Conservation (phyloP, 2,113 vertebrate genomes). For the Cervus canadensis region DNA sequence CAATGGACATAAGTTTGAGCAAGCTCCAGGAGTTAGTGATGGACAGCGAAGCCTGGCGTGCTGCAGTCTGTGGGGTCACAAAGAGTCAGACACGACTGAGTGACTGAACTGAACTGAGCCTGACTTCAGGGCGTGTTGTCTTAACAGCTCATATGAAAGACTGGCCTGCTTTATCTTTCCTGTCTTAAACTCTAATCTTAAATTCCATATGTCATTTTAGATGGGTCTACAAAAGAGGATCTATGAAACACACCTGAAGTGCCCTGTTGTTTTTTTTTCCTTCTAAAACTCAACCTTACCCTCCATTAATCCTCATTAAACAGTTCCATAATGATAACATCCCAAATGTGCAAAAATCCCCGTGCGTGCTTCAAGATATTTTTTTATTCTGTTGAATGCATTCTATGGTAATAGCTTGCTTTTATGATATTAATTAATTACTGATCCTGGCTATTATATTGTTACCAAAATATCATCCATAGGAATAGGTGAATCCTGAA, state of each 20-base stretch:
- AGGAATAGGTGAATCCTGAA: not conserved
- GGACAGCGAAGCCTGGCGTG: not conserved
- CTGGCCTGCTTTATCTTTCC: not conserved
- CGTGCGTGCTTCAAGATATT: not conserved
- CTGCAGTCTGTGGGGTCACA: not conserved
- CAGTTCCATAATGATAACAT: not conserved
- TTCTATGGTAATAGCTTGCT: not conserved
- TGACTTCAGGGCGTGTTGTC: not conserved
- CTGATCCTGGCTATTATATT: not conserved
- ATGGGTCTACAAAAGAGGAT: not conserved
- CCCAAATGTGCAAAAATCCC: not conserved
- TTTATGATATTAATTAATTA: constrained; percentile 15
- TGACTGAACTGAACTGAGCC: not conserved
- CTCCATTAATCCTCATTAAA: not conserved
- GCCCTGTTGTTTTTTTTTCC: not conserved
- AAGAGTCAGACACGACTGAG: not conserved
- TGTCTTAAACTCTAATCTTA: constrained; percentile 19
- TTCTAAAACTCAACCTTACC: not conserved
- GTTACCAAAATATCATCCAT: constrained; percentile 8
- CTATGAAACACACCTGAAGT: constrained; percentile 4
- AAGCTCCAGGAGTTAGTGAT: not conserved
- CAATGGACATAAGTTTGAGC: not conserved
- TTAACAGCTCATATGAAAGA: not conserved
- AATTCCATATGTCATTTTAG: constrained; percentile 34
- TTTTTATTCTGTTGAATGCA: constrained; percentile 23